Conservation (phyloP, 2,797 vertebrate species). For the Echeneis naucrates region DNA sequence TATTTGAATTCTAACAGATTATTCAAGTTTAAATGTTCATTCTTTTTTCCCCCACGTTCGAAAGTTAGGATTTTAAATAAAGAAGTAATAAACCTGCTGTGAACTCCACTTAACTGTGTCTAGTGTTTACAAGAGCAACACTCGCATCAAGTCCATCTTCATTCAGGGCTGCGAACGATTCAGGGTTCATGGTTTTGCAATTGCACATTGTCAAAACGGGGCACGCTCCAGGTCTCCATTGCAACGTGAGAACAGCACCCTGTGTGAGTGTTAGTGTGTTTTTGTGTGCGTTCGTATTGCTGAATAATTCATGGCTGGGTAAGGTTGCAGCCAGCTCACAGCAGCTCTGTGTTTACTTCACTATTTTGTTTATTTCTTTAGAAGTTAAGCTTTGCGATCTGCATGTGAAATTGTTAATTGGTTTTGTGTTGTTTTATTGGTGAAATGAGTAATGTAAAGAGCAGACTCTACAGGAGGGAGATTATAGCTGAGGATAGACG, state of each 20-base stretch:
- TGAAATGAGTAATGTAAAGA: not conserved
- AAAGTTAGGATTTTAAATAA: not conserved
- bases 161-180: slow-evolving; percentile 1
- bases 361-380: not conserved
- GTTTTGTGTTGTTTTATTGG: not conserved
- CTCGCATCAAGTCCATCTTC: slow-evolving; percentile 1
- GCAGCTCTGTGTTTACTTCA: slow-evolving; percentile 18
- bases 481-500: too few relatives aligned
- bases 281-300: not conserved
- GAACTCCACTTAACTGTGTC: not conserved
- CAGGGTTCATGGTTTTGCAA: slow-evolving; percentile 2
- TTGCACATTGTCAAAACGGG: not conserved
- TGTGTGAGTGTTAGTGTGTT: not conserved
- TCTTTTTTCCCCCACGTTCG: not conserved
- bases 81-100: too few relatives aligned
- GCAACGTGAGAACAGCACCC: slow-evolving; percentile 11
- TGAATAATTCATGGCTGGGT: slow-evolving; percentile 57
- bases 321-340: slow-evolving; percentile 23
- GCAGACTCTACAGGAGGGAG: not conserved
- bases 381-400: slow-evolving; percentile 4
- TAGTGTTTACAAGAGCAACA: not conserved
- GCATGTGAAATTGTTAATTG: not conserved
- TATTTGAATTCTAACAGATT: not conserved
- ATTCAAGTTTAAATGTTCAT: not conserved
- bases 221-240: slow-evolving; percentile 11